Evolutionary conservation across 2,888 invertebrate genomes (phyloP), one percentile per base, ranked within the genome.

Genomic region (Tryphoninae sp.): DNA sequence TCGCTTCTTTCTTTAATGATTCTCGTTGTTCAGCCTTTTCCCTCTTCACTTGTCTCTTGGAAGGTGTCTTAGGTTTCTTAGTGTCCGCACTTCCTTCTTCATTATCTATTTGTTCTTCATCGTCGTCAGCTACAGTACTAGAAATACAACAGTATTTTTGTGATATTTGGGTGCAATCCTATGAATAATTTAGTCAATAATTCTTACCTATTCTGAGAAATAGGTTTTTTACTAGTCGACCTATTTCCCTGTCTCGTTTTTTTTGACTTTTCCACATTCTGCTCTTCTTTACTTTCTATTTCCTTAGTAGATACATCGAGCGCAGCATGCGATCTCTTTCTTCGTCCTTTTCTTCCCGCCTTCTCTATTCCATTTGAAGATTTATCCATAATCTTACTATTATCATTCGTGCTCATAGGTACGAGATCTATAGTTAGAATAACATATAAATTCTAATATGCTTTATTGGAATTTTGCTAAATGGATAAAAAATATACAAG

Each of bases 11-110:
- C 64, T 93, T 94, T 67, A 93, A 93, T 59, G 93, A 93, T 83
- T 94, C 89, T 0, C 94, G 92, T 86, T 94, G 91, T 33, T 93
- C 93, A 87, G 94, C 93, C 87, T 94, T 95, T 89, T 94, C 94
- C 83, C 93, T 94, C 89, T 96, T 96, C 86, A 94, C 92, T 87
- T 95, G 94, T 1, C 96, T 93, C 74, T 94, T 95, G 0, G 96
- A 96, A 85, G 94, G 93, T 84, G 94, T 92, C 59, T 91, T 91
- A 19, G 90, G 89, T 22, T 71, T 75, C 78, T 86, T 84, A 9
- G 84, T 78, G 68, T 79, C 71, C 42, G 85, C 79, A 42, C 83
- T 82, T n/a, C 68, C 83, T 4, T 85, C 87, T 59, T 86, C 83
- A 7, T 86, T 85, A 19, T 88, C 86, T 11, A 80, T 83, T 33